Evolutionary conservation across 2,888 invertebrate genomes (phyloP).

Genomic region (Platynereis dumerilii): DNA sequence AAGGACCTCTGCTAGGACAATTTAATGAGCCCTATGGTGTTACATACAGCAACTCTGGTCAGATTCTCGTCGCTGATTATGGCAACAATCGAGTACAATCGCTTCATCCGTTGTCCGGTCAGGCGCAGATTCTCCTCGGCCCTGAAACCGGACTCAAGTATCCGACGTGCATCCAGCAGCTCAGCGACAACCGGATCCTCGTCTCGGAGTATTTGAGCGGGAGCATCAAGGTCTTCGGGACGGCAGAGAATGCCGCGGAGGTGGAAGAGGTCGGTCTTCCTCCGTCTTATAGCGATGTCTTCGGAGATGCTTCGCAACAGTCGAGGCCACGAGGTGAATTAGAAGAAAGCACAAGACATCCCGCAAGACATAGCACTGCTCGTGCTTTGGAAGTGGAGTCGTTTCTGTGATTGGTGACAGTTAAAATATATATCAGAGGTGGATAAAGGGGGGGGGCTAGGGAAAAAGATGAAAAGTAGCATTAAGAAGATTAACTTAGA

Average conservation of each 20-base stretch:
- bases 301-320: not conserved
- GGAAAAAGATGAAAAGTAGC: too few relatives aligned
- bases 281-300: constrained; percentile 8
- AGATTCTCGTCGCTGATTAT: constrained; percentile 20
- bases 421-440: too few relatives aligned
- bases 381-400: too few relatives aligned
- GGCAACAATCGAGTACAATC: constrained; percentile 16
- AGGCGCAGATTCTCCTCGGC: not conserved
- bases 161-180: constrained; percentile 10
- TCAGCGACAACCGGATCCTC: constrained; percentile 7
- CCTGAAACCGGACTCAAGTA: constrained; percentile 10
- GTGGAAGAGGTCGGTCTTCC: constrained; percentile 3
- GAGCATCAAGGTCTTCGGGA: constrained; percentile 18
- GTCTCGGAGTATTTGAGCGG: constrained; percentile 19
- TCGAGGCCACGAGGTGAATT: too few relatives aligned
- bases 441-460: too few relatives aligned
- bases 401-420: too few relatives aligned
- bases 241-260: not conserved
- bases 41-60: constrained; percentile 3
- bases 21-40: constrained; percentile 20
- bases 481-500: too few relatives aligned
- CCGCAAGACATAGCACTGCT: too few relatives aligned
- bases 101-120: not conserved
- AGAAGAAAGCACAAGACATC: too few relatives aligned
- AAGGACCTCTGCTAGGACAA: not conserved